phyloP scores from a whole-genome alignment of 2,113 vertebrate genomes.

The Murina feae region DNA sequence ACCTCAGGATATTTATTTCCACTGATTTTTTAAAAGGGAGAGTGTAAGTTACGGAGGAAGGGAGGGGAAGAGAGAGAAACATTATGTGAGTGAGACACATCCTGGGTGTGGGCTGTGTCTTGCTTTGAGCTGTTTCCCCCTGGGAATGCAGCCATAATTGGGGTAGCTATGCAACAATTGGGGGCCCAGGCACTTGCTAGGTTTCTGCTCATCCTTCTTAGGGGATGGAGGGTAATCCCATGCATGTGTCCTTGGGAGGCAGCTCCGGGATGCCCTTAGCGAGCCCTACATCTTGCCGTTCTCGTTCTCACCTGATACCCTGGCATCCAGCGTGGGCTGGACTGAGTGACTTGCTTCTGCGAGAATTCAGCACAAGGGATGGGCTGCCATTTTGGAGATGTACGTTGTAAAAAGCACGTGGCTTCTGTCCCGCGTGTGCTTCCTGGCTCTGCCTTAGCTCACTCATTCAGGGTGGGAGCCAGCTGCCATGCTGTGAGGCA shows the following conservation, averaged over 20 bases:
- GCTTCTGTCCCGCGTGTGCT: not conserved
- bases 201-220: not conserved
- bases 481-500: not conserved
- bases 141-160: not conserved
- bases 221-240: not conserved
- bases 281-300: not conserved
- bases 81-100: not conserved
- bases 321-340: not conserved
- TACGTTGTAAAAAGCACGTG: not conserved
- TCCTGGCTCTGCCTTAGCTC: not conserved
- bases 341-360: not conserved
- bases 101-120: not conserved
- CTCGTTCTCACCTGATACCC: too few species aligned
- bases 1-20: too few species aligned
- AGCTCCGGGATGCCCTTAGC: not conserved
- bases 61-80: too few species aligned
- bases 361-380: not conserved
- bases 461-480: not conserved
- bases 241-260: not conserved
- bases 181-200: not conserved
- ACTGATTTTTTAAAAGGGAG: too few species aligned
- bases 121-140: not conserved
- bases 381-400: not conserved
- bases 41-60: too few species aligned
- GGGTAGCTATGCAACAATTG: not conserved